Evolutionary conservation across 2,888 invertebrate genomes (phyloP).

Genomic region (Cosmia trapezina): DNA sequence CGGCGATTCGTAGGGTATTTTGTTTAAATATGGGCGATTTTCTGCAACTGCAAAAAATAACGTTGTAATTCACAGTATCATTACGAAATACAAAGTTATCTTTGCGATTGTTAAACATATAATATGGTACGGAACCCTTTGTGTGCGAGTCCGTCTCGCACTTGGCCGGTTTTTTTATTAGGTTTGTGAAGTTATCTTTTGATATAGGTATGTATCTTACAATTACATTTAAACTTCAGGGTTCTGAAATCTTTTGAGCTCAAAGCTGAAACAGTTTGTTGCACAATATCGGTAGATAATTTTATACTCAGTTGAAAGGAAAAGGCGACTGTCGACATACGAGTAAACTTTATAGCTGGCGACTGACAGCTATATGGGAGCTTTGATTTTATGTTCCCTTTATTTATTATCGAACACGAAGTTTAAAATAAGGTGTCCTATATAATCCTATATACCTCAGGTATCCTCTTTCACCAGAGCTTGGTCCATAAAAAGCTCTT

Average conservation of each 20-base stretch:
- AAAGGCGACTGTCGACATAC: constrained; percentile 33
- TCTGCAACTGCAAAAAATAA: too few relatives aligned
- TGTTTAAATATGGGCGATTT: too few relatives aligned
- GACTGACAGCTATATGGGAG: constrained; percentile 51
- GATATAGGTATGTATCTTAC: not conserved
- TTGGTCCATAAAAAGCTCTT: not conserved
- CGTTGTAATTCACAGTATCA: too few relatives aligned
- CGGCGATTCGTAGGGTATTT: too few relatives aligned
- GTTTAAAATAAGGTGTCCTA: constrained; percentile 30
- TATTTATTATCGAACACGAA: constrained; percentile 37
- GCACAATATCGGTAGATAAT: constrained; percentile 56
- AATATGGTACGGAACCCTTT: too few relatives aligned
- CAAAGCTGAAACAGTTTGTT: constrained; percentile 28
- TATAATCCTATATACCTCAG: too few relatives aligned
- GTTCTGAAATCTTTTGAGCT: constrained; percentile 27
- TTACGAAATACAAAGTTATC: too few relatives aligned
- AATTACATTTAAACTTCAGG: constrained; percentile 27
- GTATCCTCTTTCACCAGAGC: not conserved
- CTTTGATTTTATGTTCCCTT: constrained; percentile 48
- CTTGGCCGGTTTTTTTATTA: too few relatives aligned
- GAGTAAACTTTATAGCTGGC: constrained; percentile 41
- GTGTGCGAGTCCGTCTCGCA: too few relatives aligned
- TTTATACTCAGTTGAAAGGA: constrained; percentile 52
- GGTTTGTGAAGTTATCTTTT: not conserved
- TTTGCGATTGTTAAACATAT: too few relatives aligned